Evolutionary conservation across 1,140 invertebrate species (phyloP).

Genomic region (Drosophila melanogaster): Release_6_plus_ISO1_MT NC_004354.4:6456001-6456500

Average conservation of each 20-base stretch:
- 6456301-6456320: background rate
- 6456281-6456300: background rate
- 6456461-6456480: no score
- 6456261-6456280: conserved; percentile 2
- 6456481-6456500: background rate
- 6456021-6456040: conserved; percentile 57
- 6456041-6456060: conserved; percentile 16
- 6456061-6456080: background rate
- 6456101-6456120: background rate
- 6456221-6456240: conserved; percentile 12
- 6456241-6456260: conserved; percentile 14
- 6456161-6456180: conserved; percentile 76
- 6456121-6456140: conserved; percentile 13
- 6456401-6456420: no score
- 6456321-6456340: background rate
- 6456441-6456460: no score
- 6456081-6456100: background rate
- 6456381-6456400: background rate
- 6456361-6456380: no score
- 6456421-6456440: no score
- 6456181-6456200: conserved; percentile 10
- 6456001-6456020: conserved; percentile 83
- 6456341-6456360: background rate
- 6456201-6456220: background rate
- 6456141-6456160: conserved; percentile 72